Conservation (phyloP, 2,888 invertebrate species). For the Physocephala rufipes region DNA sequence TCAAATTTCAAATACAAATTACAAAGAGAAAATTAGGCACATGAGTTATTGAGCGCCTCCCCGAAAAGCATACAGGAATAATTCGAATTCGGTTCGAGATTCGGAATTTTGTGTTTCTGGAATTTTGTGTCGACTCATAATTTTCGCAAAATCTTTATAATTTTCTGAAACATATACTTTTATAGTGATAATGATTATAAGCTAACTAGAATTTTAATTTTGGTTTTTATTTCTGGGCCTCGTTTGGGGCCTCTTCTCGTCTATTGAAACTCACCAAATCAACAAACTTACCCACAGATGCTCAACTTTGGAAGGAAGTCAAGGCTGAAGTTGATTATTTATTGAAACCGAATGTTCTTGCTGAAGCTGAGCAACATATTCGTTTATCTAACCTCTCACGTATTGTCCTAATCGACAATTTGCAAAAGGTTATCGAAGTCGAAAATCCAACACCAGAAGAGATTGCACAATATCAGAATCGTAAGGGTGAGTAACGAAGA, state of each 20-base stretch:
- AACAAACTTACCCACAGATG: constrained; percentile 50
- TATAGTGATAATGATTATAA: no score
- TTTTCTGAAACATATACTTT: no score
- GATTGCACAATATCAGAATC: constrained; percentile 75
- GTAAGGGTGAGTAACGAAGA: constrained; percentile 70
- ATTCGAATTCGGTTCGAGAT: no score
- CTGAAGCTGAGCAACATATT: constrained; percentile 72
- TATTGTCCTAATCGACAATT: constrained; percentile 78
- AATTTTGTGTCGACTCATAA: no score
- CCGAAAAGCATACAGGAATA: neutral
- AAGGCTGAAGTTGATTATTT: constrained; percentile 73
- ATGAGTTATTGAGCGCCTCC: neutral
- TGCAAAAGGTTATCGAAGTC: constrained; percentile 80
- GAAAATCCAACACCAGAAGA: constrained; percentile 80
- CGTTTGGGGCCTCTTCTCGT: neutral
- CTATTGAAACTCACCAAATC: neutral
- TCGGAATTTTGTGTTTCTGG: no score
- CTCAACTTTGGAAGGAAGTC: constrained; percentile 64
- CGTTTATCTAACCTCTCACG: constrained; percentile 72
- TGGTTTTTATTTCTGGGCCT: no score
- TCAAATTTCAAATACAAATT: no score
- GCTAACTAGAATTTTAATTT: no score
- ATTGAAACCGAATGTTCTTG: constrained; percentile 73
- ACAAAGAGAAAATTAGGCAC: neutral
- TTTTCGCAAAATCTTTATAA: no score